Evolutionary conservation across 1,140 invertebrate genomes (phyloP), one percentile per base, ranked within the genome.

Genomic region (Cecropterus lyciades): DNA sequence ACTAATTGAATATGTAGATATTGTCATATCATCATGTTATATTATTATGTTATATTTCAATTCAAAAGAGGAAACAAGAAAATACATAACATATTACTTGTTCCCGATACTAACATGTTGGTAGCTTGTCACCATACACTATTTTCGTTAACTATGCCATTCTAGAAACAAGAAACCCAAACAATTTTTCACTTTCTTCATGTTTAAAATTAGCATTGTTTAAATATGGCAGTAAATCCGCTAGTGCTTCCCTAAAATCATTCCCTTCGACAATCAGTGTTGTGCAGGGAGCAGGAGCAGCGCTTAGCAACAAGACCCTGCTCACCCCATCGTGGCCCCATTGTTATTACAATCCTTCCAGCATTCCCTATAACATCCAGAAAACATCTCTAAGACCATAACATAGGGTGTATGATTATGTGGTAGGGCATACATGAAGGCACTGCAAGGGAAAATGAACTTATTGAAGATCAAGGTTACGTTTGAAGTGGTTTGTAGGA

Each of bases 221-320:
- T 40, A 49, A 20, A 62, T 37, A 40, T 49, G 3, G 10, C 57
- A 49, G 57, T 51, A 49, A 62, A 49, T 59, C 27, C 40, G 57
- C 43, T 37, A 37, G 56, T 60, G 43, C 48, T 60, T 60, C 24
- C n/a, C 46, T 6, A 20, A 49, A 37, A 49, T 10, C 11, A 30
- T 13, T 62, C 57, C 46, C 57, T 49, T 49, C 30, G 15, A 51
- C 24, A 33, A 48, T 59, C 13, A 40, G 57, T 30, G 57, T 30
- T 27, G 24, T 48, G 57, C 45, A 49, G 57, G 42, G 43, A 62
- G 57, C 57, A 10, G 27, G 16, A 43, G 56, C 24, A 37, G n/a
- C 64, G 49, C 67, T 55, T 69, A 69, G 67, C 67, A 69, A 69
- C 67, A 53, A 49, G 33, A 10, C 53, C 56, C n/a, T n/a, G n/a